Evolutionary conservation across 2,113 vertebrate species (phyloP).

Genomic region (Microcebus griseorufus): DNA sequence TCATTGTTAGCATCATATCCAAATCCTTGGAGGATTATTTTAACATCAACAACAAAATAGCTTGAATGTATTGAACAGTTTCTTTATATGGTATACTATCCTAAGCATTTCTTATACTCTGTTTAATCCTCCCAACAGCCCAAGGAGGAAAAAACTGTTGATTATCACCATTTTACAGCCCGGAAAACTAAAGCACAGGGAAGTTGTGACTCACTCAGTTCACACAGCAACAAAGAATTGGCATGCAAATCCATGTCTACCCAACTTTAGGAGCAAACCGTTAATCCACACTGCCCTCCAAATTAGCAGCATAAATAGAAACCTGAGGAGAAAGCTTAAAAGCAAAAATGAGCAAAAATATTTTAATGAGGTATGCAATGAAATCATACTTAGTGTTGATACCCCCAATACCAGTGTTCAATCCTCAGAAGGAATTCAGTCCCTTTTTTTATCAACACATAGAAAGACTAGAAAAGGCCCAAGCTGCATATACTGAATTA

Average conservation of each 20-base stretch:
- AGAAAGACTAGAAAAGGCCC: not conserved
- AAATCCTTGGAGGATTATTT: not conserved
- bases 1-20: not conserved
- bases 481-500: not conserved
- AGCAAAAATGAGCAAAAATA: not conserved
- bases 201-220: not conserved
- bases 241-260: not conserved
- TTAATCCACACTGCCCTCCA: not conserved
- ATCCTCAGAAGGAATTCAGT: not conserved
- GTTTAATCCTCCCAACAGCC: not conserved
- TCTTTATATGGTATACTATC: not conserved
- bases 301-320: not conserved
- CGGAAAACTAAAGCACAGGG: not conserved
- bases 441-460: conserved; percentile 22
- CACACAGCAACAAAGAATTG: not conserved
- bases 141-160: not conserved
- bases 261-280: not conserved
- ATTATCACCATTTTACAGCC: not conserved
- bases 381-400: not conserved
- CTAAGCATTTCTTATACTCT: not conserved
- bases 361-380: not conserved
- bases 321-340: not conserved
- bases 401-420: not conserved
- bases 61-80: not conserved
- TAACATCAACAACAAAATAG: not conserved